Conservation (phyloP, 1,140 invertebrate genomes). For the Euwallacea fornicatus region DNA sequence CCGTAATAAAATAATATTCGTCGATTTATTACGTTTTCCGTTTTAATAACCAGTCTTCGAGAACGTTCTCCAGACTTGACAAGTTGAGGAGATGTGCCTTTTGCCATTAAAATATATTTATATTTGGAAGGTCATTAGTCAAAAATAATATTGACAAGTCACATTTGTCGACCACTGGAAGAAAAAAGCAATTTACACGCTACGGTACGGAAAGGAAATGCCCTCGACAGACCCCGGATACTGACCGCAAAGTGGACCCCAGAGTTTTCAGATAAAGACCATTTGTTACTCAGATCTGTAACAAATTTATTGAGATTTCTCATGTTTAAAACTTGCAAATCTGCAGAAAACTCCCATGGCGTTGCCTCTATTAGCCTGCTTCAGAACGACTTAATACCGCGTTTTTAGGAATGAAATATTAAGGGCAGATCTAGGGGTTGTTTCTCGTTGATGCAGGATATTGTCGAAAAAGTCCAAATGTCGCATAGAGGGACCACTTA, state of each 20-base stretch:
- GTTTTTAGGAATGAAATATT: too few relatives aligned
- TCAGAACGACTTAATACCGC: too few relatives aligned
- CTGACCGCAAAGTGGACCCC: constrained; percentile 25
- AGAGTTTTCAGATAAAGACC: constrained; percentile 13
- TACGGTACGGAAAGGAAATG: constrained; percentile 29
- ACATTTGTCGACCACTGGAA: constrained; percentile 20
- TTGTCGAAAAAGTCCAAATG: constrained; percentile 35
- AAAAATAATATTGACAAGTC: constrained; percentile 30
- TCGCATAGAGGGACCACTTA: constrained; percentile 26
- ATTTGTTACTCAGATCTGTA: too few relatives aligned
- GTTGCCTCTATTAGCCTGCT: neutral
- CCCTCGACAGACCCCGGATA: constrained; percentile 25
- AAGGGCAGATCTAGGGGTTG: constrained; percentile 5
- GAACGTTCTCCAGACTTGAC: neutral
- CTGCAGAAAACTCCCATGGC: neutral
- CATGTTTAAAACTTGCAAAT: neutral
- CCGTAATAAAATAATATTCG: neutral
- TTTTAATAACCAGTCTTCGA: too few relatives aligned
- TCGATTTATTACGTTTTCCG: too few relatives aligned
- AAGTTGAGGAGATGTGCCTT: neutral
- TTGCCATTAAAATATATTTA: constrained; percentile 3
- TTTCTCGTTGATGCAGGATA: constrained; percentile 20
- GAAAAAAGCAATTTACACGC: constrained; percentile 32
- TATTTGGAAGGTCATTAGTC: constrained; percentile 24
- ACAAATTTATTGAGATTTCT: too few relatives aligned